Evolutionary conservation across 2,888 invertebrate genomes (phyloP), one percentile per base, ranked within the genome.

Genomic region (Pterobdella sp.): DNA sequence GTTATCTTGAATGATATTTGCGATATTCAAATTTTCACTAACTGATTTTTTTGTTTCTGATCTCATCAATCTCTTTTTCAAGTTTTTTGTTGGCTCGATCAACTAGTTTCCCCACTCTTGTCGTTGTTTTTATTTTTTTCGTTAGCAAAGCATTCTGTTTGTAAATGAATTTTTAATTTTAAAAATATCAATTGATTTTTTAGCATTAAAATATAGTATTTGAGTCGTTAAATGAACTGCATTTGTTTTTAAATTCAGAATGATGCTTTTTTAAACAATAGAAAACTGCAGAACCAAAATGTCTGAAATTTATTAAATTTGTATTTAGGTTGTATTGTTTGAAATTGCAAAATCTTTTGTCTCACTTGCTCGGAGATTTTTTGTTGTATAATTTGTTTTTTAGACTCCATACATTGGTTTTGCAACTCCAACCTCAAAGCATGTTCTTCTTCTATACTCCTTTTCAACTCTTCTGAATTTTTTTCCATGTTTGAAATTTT

Each of bases 81-180:
- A 56, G 60, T 56, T 56, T 56, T 22, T 56, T 56, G 60, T 56
- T 56, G 18, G 7, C 60, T n/a, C 7, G 18, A 4, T 56, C 60
- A n/a, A 56, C 60, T 26, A 56, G 60, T n/a, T n/a, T 56, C 3
- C 60, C 60, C 7, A 56, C 60, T n/a, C 60, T 4, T 56, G 60
- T 14, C 7, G 4, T 18, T 3, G 26, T 26, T 22, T 14, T 56
- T 3, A 56, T 22, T 22, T 56, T 56, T 22, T 22, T 56, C 14
- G 14, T 56, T 22, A 56, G 60, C n/a, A 56, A 3, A 3, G 60
- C 60, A 26, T 56, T 56, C 60, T 56, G 60, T 14, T 42, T 42
- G 7, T 42, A 14, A 22, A 22, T 42, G 49, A 22, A 42, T 42
- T 42, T 14, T 42, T 42, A 42, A 7, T 14, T 42, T 42, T 42